Percentiles rank a stretch among this genome's conserved stretches.
Evolutionary conservation across 2,113 vertebrate genomes (phyloP).

Genomic region (Apeltes quadracus): DNA sequence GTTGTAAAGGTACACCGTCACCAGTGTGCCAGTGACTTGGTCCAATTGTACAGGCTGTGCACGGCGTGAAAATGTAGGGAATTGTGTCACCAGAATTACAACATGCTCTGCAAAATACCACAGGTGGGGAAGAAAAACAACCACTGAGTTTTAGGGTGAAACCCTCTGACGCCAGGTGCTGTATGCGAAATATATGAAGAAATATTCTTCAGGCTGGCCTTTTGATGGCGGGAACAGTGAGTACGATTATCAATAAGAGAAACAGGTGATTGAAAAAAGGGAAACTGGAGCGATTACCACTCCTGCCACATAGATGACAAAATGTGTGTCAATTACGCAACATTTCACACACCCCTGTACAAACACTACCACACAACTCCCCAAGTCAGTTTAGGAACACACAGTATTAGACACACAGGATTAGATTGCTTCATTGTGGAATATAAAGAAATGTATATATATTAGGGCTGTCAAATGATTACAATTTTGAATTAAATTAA

Average conservation of each 20-base stretch:
- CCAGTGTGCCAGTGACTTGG: neutral
- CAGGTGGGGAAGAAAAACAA: neutral
- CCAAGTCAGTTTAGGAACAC: conserved; percentile 26
- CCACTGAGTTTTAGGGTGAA: neutral
- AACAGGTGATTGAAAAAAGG: conserved; percentile 33
- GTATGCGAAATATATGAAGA: conserved; percentile 4
- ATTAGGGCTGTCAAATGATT: no score
- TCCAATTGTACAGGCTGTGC: no score
- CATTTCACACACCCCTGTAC: conserved; percentile 26
- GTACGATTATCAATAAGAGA: conserved; percentile 14
- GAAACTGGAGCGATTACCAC: conserved; percentile 40
- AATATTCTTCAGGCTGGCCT: neutral
- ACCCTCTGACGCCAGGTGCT: neutral
- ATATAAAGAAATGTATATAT: conserved; percentile 7
- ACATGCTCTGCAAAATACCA: neutral
- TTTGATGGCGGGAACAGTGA: conserved; percentile 7
- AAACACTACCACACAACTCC: conserved; percentile 17
- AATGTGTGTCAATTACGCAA: conserved; percentile 52
- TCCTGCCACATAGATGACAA: conserved; percentile 45
- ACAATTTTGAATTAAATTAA: no score
- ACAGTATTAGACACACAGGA: neutral
- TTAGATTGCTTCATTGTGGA: neutral
- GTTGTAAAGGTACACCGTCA: neutral
- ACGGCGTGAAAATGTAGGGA: neutral
- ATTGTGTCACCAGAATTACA: neutral